Base-by-base conservation (phyloP, 2,888 invertebrate genomes). In the Drosophila fungiperda region DNA sequence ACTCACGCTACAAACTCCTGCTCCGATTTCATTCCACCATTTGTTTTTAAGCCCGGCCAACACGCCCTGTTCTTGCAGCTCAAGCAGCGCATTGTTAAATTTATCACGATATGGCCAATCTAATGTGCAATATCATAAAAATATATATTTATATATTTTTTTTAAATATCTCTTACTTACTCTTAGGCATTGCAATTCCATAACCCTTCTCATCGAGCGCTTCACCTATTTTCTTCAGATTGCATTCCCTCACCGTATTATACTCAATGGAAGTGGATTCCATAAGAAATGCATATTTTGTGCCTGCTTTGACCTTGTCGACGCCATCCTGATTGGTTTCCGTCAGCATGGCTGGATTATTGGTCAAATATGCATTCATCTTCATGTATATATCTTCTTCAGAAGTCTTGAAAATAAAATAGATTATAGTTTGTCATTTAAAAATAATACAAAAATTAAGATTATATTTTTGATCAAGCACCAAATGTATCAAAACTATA, bases 11-110 rank as follows among this genome's bases (percentile, higher is more conserved):
- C 96, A 96, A 69, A 96, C 96, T 53, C 96, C 96, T 32, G 96
- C 97, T 78, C 96, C 94, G 91, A 96, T 95, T 93, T 97, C 96
- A 90, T 96, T 96, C 98, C 98, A 98, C 98, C 98, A 98, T 92
- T 96, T 96, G 76, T 95, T 95, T 93, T 97, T 97, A 92, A 98
- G 94, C 78, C 94, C 94, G 15, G 95, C 95, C 77, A 98, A 94
- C 58, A 94, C 94, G 38, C 98, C 98, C 55, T 95, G 95, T 93
- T 98, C 98, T 94, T 98, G 98, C 54, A 98, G 94, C 89, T 95
- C 96, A 73, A 98, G 94, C 73, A 98, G 95, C 54, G 97, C 97
- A 80, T 96, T 95, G 90, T 96, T 97, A 69, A 98, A 94, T 67
- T 95, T 94, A 89, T 97, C 96, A 38, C 97, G 95, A 92, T 96